Evolutionary conservation across 2,888 invertebrate species (phyloP), one percentile per base, ranked within the genome.

Genomic region (Agrilus cyanescens): DNA sequence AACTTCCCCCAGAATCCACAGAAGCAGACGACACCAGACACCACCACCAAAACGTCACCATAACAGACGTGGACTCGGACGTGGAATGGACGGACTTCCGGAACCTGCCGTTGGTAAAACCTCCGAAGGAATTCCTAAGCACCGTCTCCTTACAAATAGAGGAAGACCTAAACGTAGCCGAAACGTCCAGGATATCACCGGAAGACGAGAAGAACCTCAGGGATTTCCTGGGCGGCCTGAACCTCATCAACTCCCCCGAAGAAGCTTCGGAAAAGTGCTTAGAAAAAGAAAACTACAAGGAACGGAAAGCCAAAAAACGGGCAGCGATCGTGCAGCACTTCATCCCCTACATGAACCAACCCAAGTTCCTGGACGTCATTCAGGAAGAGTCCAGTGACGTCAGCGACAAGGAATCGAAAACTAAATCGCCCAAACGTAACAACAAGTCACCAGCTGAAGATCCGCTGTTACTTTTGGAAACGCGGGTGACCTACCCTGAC

Each of bases 381-480:
- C 78, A 80, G 55, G 86, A 86, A 64, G 86, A 86, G 68, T 76
- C 75, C 4, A 82, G 82, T 54, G 79, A 82, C 55, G 70, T 76
- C 4, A 78, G 78, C 50, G 71, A 76, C 49, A 69, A 51, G 37
- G 63, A 65, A 45, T 51, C 56, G 42, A 61, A 60, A 38, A 60
- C 57, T 15, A 60, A 60, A 25, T 63, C 65, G 38, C 51, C 63
- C n/a, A 41, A 32, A 6, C 32, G 14, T 6, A 32, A 3, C 8
- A 14, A 15, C 7, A 33, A 14, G 10, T 7, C 15, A 3, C 33
- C 13, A 3, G 31, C 31, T 10, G 33, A 13, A 12, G 12, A 7
- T 13, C 13, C 13, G 15, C 1, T 33, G 10, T 10, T 30, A 30
- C 15, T 33, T 12, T 7, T 33, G 7, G 33, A 14, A 12, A 15